Evolutionary conservation across 2,113 vertebrate genomes (phyloP).

Genomic region (Gasterosteus nipponicus): DNA sequence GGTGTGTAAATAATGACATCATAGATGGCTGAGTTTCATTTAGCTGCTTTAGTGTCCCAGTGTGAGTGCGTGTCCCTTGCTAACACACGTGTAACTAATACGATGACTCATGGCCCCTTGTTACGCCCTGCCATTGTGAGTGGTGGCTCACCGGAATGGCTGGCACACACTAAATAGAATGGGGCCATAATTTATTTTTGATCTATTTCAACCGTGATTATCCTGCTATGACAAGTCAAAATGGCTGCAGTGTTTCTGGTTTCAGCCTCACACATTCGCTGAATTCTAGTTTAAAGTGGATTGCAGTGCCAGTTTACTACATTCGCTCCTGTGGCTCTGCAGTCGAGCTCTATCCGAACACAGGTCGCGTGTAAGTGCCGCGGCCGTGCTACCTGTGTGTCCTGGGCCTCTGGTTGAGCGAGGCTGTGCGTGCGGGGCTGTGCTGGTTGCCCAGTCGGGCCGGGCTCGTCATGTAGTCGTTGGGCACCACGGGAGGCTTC

Average conservation of each 20-base stretch:
- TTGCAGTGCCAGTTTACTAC: neutral
- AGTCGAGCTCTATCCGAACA: neutral
- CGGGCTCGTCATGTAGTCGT: slow-evolving; percentile 99
- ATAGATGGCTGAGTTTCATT: neutral
- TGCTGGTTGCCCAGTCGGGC: slow-evolving; percentile 93
- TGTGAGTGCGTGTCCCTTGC: neutral
- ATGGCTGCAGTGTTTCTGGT: neutral
- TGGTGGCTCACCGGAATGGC: neutral
- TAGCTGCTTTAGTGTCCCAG: neutral
- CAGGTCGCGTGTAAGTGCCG: neutral
- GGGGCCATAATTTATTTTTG: neutral
- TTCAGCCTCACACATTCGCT: neutral
- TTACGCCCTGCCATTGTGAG: neutral
- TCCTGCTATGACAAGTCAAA: neutral
- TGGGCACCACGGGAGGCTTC: slow-evolving; percentile 95
- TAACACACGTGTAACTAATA: neutral
- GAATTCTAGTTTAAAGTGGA: neutral
- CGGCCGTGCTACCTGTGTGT: slow-evolving; percentile 90
- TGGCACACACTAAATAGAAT: neutral
- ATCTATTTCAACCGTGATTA: neutral
- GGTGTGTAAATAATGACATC: neutral
- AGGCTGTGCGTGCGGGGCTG: slow-evolving; percentile 96
- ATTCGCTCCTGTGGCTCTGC: neutral
- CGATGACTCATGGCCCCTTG: neutral
- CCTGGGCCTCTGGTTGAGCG: slow-evolving; percentile 96